Evolutionary conservation across 2,888 invertebrate species (phyloP).

Genomic region (Hydriomena furcata): DNA sequence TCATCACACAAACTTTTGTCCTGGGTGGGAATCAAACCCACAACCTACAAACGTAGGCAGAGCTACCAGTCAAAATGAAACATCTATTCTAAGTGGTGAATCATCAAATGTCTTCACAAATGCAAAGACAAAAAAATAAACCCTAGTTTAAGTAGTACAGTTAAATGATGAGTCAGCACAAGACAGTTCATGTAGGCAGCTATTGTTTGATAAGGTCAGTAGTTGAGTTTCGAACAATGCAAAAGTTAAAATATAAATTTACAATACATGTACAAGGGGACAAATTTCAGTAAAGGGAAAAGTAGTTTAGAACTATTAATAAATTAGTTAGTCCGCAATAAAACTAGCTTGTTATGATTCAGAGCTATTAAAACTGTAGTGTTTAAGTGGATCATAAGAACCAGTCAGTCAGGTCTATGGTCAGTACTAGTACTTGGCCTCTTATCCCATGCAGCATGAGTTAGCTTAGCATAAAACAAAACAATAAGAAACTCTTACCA

Average conservation of each 20-base stretch:
- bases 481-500: constrained; percentile 87
- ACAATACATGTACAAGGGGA: too few species aligned
- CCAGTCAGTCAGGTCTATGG: constrained; percentile 8
- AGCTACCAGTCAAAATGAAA: too few species aligned
- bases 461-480: background rate
- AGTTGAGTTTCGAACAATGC: background rate
- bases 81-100: constrained; percentile 7
- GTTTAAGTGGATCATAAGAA: constrained; percentile 2
- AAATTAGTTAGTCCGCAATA: too few species aligned
- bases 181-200: background rate
- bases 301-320: too few species aligned
- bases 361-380: background rate
- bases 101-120: constrained; percentile 3
- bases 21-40: too few species aligned
- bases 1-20: too few species aligned
- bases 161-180: constrained; percentile 17
- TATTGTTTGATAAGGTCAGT: background rate
- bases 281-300: too few species aligned
- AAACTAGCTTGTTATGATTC: background rate
- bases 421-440: background rate
- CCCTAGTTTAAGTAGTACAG: background rate
- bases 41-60: too few species aligned
- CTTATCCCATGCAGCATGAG: background rate
- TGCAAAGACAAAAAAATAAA: constrained; percentile 1
- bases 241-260: too few species aligned